phyloP scores from a whole-genome alignment of 2,797 vertebrate genomes.

The Channa striata region DNA sequence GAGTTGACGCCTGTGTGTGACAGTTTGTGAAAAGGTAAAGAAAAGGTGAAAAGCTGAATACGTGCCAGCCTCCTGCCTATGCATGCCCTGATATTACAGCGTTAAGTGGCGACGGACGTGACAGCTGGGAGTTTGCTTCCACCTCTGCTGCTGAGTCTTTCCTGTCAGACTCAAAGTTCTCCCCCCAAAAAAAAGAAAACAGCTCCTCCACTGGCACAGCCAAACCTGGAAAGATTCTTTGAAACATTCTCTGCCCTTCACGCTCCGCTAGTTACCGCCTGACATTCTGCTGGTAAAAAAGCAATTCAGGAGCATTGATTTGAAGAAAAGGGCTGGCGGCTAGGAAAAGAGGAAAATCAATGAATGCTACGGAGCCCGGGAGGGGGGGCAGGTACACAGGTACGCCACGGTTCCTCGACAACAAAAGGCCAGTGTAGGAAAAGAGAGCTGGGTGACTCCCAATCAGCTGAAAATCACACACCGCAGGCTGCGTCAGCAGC shows the following conservation, averaged over 20 bases:
- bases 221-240: conserved; percentile 33
- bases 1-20: background rate
- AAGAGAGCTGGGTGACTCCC: conserved; percentile 44
- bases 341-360: conserved; percentile 64
- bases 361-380: conserved; percentile 35
- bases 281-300: conserved; percentile 67
- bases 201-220: background rate
- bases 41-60: background rate
- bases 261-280: conserved; percentile 48
- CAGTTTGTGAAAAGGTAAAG: background rate
- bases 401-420: conserved; percentile 42
- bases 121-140: conserved; percentile 18
- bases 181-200: background rate
- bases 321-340: conserved; percentile 39
- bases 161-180: conserved; percentile 33
- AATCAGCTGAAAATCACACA: conserved; percentile 49
- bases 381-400: conserved; percentile 42
- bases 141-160: background rate
- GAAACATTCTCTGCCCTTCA: conserved; percentile 53
- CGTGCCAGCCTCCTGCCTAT: background rate
- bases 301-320: conserved; percentile 69
- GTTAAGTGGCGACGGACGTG: background rate
- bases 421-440: conserved; percentile 54
- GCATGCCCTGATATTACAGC: background rate
- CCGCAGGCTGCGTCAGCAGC: conserved; percentile 40